A percentile compares a stretch with the other conserved stretches of the same genome.
Evolutionary conservation across 2,888 invertebrate genomes (phyloP).

Genomic region (Euclidia mi): DNA sequence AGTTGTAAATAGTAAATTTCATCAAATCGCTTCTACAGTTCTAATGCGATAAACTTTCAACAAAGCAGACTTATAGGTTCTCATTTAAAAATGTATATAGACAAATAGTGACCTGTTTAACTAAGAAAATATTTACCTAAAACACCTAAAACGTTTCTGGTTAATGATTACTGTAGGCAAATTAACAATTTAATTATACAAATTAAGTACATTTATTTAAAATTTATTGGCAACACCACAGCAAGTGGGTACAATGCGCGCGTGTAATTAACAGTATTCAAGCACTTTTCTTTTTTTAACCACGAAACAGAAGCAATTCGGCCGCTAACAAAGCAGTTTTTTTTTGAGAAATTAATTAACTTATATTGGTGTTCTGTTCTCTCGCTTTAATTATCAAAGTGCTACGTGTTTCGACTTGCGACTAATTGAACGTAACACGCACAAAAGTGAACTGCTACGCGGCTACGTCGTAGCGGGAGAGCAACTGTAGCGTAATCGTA

Average conservation of each 20-base stretch:
- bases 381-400: conserved; percentile 64
- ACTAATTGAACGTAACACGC: conserved; percentile 62
- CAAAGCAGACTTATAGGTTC: too few species aligned
- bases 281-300: conserved; percentile 40
- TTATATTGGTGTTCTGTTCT: conserved; percentile 59
- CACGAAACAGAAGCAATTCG: conserved; percentile 41
- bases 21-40: too few species aligned
- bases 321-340: conserved; percentile 63
- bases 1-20: too few species aligned
- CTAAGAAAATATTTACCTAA: too few species aligned
- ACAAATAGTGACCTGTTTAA: too few species aligned
- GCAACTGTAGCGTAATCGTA: conserved; percentile 43
- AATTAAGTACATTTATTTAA: conserved; percentile 21
- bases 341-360: conserved; percentile 66
- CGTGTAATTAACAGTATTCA: conserved; percentile 49
- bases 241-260: conserved; percentile 15
- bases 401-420: conserved; percentile 62
- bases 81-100: too few species aligned
- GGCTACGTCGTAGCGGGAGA: conserved; percentile 16
- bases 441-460: conserved; percentile 48
- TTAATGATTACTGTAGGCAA: too few species aligned
- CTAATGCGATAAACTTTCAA: too few species aligned
- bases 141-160: too few species aligned
- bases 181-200: too few species aligned
- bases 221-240: conserved; percentile 27